A percentile compares a stretch with the other conserved stretches of the same genome.
These are phyloP conservation scores for Rhopalosiphum maidis DNA, from an alignment of 1,140 invertebrate genomes.

Conservation along the genomic window DNA sequence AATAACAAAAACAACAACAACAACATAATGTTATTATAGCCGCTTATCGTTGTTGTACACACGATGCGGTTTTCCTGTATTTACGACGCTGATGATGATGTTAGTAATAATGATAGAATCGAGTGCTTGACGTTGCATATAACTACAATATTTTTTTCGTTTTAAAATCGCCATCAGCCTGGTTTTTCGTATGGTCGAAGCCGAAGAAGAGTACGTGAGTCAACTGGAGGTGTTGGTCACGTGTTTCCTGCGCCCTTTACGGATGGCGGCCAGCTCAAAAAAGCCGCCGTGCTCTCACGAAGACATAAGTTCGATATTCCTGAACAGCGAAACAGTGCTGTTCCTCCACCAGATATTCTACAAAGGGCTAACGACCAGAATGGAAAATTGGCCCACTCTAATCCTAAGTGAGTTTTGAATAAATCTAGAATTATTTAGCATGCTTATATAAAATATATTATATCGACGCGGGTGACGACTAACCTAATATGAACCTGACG, in stretches of 20 bases:
- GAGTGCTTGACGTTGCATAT: not conserved
- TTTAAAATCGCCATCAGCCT: constrained; percentile 67
- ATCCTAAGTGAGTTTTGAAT: constrained; percentile 74
- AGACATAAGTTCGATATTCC: constrained; percentile 93
- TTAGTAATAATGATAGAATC: not conserved
- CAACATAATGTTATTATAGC: not conserved
- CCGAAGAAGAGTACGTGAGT: constrained; percentile 90
- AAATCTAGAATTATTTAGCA: not conserved
- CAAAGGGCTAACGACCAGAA: constrained; percentile 88
- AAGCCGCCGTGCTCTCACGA: constrained; percentile 93
- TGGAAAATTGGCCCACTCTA: constrained; percentile 92
- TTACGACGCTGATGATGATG: not conserved
- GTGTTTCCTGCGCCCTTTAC: constrained; percentile 90
- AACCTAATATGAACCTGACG: too few relatives aligned
- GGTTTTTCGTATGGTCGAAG: constrained; percentile 91
- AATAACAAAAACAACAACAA: not conserved
- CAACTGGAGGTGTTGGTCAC: constrained; percentile 90
- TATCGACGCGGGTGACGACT: not conserved
- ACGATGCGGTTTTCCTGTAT: not conserved
- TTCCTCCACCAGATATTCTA: constrained; percentile 95
- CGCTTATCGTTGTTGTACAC: not conserved
- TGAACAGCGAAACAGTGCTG: constrained; percentile 92
- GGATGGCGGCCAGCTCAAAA: constrained; percentile 93
- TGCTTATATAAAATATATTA: too few relatives aligned
- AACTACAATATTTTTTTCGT: not conserved